Conservation (phyloP, 2,888 invertebrate species). For the Limenitis camilla region DNA sequence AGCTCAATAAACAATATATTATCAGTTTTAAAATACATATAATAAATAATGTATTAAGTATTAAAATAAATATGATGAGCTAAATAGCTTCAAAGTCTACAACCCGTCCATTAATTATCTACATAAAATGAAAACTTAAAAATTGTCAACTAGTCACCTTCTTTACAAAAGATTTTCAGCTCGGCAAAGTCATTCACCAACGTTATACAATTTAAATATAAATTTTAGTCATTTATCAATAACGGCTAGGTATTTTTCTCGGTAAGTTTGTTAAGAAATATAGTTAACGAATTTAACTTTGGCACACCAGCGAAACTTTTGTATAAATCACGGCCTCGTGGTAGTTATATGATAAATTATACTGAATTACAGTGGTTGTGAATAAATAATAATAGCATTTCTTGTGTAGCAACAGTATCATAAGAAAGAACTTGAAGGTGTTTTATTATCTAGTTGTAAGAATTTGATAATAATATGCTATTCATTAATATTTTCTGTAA, state of each 20-base stretch:
- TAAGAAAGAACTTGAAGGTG: too few relatives aligned
- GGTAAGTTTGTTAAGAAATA: constrained; percentile 36
- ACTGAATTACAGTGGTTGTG: background rate
- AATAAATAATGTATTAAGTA: background rate
- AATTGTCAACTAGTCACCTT: background rate
- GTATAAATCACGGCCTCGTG: constrained; percentile 51
- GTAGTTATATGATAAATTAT: constrained; percentile 53
- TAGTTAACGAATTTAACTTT: constrained; percentile 48
- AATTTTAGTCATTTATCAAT: constrained; percentile 46
- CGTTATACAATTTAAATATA: constrained; percentile 2
- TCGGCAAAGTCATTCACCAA: constrained; percentile 1
- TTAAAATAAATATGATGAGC: background rate
- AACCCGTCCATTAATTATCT: background rate
- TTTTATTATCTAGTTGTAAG: too few relatives aligned
- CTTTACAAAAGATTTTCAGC: background rate
- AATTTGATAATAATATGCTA: too few relatives aligned
- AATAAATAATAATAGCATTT: background rate
- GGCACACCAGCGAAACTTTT: constrained; percentile 47
- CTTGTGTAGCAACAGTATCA: background rate
- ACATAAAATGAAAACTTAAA: background rate
- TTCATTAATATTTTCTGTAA: too few relatives aligned
- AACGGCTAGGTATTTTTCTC: constrained; percentile 51
- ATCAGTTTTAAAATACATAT: background rate
- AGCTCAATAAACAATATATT: background rate
- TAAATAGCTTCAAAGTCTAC: background rate